Conservation (phyloP, 2,888 invertebrate genomes). For the Schrankia costaestrigalis region DNA sequence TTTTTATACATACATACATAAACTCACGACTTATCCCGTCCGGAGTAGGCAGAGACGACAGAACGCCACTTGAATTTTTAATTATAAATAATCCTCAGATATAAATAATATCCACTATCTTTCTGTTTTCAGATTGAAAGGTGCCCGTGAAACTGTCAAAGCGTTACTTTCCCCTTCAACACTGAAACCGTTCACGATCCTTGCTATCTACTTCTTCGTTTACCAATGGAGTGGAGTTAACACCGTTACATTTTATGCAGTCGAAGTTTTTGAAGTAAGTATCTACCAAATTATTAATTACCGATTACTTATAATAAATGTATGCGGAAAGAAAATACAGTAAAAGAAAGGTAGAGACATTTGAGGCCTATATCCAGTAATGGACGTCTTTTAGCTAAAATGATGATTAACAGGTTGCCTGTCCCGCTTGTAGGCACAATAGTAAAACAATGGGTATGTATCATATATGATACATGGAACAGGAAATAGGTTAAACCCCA, state of each 20-base stretch:
- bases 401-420: background rate
- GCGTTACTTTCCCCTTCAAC: constrained; percentile 82
- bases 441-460: too few relatives aligned
- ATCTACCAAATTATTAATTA: constrained; percentile 3
- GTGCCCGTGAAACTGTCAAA: constrained; percentile 72
- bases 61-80: too few relatives aligned
- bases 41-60: too few relatives aligned
- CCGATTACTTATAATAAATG: background rate
- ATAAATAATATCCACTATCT: too few relatives aligned
- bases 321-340: background rate
- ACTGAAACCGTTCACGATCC: constrained; percentile 82
- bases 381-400: too few relatives aligned
- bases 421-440: too few relatives aligned
- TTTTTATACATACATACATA: too few relatives aligned
- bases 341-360: background rate
- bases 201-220: constrained; percentile 83
- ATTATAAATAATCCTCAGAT: too few relatives aligned
- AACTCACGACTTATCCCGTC: too few relatives aligned
- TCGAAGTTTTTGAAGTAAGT: constrained; percentile 83
- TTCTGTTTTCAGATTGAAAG: constrained; percentile 61
- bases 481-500: too few relatives aligned
- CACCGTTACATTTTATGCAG: constrained; percentile 85
- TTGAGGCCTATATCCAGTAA: background rate
- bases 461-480: too few relatives aligned
- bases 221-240: constrained; percentile 87